Percentiles rank a stretch among this genome's conserved stretches.
Conservation (phyloP, 2,113 vertebrate genomes). For the Phalacrocorax carbo region DNA sequence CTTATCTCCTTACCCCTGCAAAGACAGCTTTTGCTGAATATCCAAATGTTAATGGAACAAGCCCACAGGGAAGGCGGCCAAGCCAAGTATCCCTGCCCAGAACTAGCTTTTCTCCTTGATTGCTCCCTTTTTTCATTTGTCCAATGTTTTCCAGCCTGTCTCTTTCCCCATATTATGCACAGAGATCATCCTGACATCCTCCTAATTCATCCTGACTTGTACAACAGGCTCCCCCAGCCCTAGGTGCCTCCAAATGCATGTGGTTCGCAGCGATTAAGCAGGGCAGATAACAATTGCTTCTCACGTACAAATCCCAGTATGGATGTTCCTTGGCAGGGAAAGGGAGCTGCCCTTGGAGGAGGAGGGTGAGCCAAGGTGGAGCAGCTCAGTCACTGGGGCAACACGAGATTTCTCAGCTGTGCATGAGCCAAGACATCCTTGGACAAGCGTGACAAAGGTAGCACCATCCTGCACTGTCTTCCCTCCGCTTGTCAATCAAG, state of each 20-base stretch:
- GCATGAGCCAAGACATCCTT: neutral
- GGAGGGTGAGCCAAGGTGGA: neutral
- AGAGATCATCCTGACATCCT: slow-evolving; percentile 1
- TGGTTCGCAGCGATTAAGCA: neutral
- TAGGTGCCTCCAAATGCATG: neutral
- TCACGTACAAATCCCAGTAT: neutral
- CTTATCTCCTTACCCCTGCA: slow-evolving; percentile 41
- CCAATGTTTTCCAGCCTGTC: neutral
- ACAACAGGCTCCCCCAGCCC: neutral
- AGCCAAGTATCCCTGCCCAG: slow-evolving; percentile 18
- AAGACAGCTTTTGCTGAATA: slow-evolving; percentile 48
- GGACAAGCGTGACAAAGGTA: neutral
- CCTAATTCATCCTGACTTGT: slow-evolving; percentile 42
- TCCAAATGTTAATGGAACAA: slow-evolving; percentile 42
- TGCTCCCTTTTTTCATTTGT: slow-evolving; percentile 47
- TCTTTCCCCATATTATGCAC: neutral
- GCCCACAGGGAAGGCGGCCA: slow-evolving; percentile 49
- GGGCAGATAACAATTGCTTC: neutral
- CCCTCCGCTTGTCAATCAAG: neutral
- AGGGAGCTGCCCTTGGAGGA: neutral
- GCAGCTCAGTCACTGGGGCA: neutral
- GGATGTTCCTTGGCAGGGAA: neutral
- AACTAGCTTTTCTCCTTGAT: slow-evolving; percentile 47
- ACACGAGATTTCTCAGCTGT: rapidly evolving
- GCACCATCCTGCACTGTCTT: neutral